Base-by-base conservation (phyloP, 2,797 vertebrate species). In the Lepilemur ruficaudatus region DNA sequence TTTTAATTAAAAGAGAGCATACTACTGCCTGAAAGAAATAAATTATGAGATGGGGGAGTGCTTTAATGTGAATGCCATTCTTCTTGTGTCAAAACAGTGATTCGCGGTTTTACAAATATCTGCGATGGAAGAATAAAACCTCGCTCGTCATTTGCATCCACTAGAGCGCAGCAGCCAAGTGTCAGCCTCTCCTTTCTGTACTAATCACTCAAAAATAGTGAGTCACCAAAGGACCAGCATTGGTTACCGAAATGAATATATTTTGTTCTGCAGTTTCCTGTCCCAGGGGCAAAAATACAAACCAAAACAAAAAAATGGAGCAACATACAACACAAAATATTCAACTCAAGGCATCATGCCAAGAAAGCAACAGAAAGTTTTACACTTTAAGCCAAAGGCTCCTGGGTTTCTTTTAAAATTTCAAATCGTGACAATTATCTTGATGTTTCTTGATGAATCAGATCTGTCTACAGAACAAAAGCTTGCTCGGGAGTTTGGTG, bases 401-500 rank as follows among this genome's bases (percentile, higher is more conserved):
- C 98, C 98, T 94, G 97, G 98, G 98, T 98, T 98, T 97, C 98
- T 98, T 99, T 99, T 98, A 98, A 98, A 98, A 98, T 98, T 98
- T 98, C 98, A 98, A 98, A 98, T 98, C 98, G 98, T 99, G 98
- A 99, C 98, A 98, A 98, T 98, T 98, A 99, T 99, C 97, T 98
- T 99, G 98, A 99, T 99, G 98, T 93, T 97, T 87, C 98, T 98
- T 97, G 95, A 98, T 98, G 98, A 99, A 98, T 98, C 97, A 98
- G 98, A 98, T 98, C 98, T 98, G 98, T 98, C 98, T 98, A 55
- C 96, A 97, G 95, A 97, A 98, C 98, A 98, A 98, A 98, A 98
- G 94, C 96, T 94, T 98, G 97, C 98, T 97, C 95, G 70, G 97
- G 97, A 97, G 93, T 98, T 98, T 97, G 94, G 78, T 95, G 78